These are phyloP conservation scores for Imbricaverruca yamaguchii DNA, from an alignment of 2,888 invertebrate genomes.

Conservation along the genomic window DNA sequence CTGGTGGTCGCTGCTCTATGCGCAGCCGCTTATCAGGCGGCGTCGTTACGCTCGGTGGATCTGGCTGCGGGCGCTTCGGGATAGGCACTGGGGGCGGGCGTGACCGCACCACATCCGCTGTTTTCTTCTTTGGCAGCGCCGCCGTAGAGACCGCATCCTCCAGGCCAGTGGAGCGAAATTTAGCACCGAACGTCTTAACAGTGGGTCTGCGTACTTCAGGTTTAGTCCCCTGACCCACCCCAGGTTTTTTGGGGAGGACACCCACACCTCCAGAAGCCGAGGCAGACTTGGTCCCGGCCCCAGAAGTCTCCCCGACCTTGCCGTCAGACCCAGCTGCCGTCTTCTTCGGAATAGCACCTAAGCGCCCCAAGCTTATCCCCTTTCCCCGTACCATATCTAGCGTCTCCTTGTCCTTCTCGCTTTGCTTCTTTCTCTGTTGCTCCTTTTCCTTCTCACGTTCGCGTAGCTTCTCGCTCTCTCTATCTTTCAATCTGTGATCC, in stretches of 20 bases:
- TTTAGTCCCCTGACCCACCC: conserved; percentile 49
- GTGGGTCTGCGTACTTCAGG: conserved; percentile 61
- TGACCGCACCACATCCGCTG: not conserved
- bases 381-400: conserved; percentile 71
- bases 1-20: conserved; percentile 11
- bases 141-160: conserved; percentile 54
- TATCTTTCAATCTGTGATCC: not conserved
- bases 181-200: conserved; percentile 83
- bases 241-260: not conserved
- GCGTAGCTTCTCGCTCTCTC: not conserved
- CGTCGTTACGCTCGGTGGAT: not conserved
- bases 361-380: conserved; percentile 48
- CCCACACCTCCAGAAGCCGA: too few species aligned
- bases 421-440: not conserved
- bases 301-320: not conserved
- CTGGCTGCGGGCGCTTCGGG: not conserved
- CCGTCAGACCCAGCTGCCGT: not conserved
- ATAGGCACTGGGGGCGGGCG: not conserved
- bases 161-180: conserved; percentile 82
- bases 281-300: too few species aligned
- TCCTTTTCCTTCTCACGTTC: conserved; percentile 6
- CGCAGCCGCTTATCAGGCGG: not conserved
- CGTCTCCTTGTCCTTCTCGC: conserved; percentile 48
- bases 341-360: conserved; percentile 18
- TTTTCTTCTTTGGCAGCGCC: conserved; percentile 11